Percentiles rank a stretch among this genome's conserved stretches.
phyloP scores from a whole-genome alignment of 1,140 invertebrate species.

The Lucilia cuprina region DNA sequence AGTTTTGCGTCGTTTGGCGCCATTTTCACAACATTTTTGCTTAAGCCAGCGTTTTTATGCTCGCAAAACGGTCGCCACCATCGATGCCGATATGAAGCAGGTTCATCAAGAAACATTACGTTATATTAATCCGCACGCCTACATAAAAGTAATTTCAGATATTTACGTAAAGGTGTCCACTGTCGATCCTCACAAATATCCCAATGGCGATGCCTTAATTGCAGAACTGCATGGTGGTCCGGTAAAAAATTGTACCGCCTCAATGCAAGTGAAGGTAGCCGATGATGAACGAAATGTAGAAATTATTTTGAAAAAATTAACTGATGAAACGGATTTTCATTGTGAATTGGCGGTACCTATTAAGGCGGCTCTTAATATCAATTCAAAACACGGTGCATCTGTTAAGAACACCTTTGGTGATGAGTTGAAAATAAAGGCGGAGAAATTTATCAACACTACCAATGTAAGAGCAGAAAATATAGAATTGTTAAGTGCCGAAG shows the following conservation, averaged over 20 bases:
- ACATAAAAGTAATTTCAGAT: conserved; percentile 52
- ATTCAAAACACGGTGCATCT: conserved; percentile 40
- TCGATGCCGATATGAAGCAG: conserved; percentile 20
- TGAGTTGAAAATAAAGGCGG: conserved; percentile 43
- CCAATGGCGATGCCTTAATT: conserved; percentile 51
- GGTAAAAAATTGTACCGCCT: conserved; percentile 44
- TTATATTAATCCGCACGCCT: conserved; percentile 54
- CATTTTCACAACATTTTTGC: not conserved
- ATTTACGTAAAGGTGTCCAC: conserved; percentile 47
- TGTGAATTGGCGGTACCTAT: conserved; percentile 53
- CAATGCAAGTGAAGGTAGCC: conserved; percentile 44
- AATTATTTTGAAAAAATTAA: conserved; percentile 44
- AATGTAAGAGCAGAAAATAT: conserved; percentile 49
- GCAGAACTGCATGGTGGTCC: conserved; percentile 47
- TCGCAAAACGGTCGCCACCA: not conserved
- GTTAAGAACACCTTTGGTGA: conserved; percentile 50
- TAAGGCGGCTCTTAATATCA: conserved; percentile 45
- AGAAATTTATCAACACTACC: conserved; percentile 47
- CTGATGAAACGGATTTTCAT: conserved; percentile 40
- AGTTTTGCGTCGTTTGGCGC: conserved; percentile 17
- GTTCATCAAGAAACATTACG: conserved; percentile 53
- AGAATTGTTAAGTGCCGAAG: conserved; percentile 45
- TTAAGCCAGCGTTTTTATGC: not conserved
- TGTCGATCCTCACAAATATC: conserved; percentile 50
- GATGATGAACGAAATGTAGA: conserved; percentile 50